A percentile compares a stretch with the other conserved stretches of the same genome.
phyloP scores from a whole-genome alignment of 2,888 invertebrate genomes.

The Odontocerum albicorne region DNA sequence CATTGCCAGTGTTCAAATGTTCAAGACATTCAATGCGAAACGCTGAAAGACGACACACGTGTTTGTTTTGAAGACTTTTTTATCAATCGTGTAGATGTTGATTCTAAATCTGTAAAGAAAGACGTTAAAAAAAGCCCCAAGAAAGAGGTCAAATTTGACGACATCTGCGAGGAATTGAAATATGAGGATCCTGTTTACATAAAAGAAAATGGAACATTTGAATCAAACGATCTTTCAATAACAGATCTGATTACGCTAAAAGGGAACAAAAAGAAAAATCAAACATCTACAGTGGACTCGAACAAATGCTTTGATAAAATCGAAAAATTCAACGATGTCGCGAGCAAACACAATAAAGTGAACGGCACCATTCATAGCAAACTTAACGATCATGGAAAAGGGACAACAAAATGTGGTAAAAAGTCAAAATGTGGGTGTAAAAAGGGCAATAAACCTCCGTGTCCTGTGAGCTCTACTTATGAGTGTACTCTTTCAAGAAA shows the following conservation, averaged over 20 bases:
- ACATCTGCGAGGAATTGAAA: slow-evolving; percentile 10
- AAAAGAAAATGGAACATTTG: slow-evolving; percentile 6
- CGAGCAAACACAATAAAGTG: neutral
- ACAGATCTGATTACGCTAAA: slow-evolving; percentile 9
- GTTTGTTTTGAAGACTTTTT: slow-evolving; percentile 3
- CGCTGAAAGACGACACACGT: slow-evolving; percentile 10
- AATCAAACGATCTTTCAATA: slow-evolving; percentile 1
- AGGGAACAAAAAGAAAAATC: neutral
- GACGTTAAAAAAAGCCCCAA: slow-evolving; percentile 13
- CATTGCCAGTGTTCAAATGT: slow-evolving; percentile 18
- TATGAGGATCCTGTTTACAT: slow-evolving; percentile 8
- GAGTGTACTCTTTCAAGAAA: slow-evolving; percentile 29
- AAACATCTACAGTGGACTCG: neutral
- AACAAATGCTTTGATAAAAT: slow-evolving; percentile 5
- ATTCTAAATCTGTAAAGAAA: slow-evolving; percentile 1
- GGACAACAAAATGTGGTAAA: slow-evolving; percentile 1
- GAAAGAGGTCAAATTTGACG: slow-evolving; percentile 22
- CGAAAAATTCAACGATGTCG: slow-evolving; percentile 3
- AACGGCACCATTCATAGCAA: slow-evolving; percentile 3
- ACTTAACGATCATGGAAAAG: neutral
- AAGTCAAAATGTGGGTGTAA: slow-evolving; percentile 19
- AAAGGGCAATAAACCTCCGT: slow-evolving; percentile 10
- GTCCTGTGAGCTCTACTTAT: slow-evolving; percentile 21
- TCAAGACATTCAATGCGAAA: slow-evolving; percentile 10
- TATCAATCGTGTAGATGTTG: neutral